Evolutionary conservation across 2,113 vertebrate genomes (phyloP).

Genomic region (Gymnorhina tibicen): DNA sequence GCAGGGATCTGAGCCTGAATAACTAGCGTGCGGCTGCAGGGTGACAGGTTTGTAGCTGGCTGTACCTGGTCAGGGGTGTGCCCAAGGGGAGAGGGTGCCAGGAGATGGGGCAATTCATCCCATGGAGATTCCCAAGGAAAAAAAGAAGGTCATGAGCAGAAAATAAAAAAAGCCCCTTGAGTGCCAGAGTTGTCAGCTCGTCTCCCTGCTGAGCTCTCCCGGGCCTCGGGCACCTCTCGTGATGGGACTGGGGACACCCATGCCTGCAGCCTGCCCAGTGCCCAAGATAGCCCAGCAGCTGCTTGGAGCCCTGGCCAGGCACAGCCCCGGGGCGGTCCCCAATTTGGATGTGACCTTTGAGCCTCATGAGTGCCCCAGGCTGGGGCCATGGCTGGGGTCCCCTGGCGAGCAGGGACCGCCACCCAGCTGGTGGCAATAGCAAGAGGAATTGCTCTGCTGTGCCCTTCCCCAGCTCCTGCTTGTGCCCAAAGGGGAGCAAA

Average conservation of each 20-base stretch:
- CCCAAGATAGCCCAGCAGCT: slow-evolving; percentile 36
- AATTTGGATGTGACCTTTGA: slow-evolving; percentile 22
- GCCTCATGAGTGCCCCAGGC: background rate
- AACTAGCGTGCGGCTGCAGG: background rate
- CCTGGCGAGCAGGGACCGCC: background rate
- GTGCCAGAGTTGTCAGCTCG: background rate
- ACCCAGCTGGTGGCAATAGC: background rate
- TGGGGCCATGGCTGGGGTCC: background rate
- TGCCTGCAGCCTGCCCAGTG: background rate
- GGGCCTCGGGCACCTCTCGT: background rate
- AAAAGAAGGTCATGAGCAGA: background rate
- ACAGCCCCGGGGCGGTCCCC: background rate
- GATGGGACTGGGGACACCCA: background rate
- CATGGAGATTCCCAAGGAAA: background rate
- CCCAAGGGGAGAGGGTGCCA: background rate
- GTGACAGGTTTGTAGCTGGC: background rate
- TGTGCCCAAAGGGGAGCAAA: background rate
- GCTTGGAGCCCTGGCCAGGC: background rate
- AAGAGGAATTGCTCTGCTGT: background rate
- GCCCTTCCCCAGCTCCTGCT: background rate
- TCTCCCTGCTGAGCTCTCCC: background rate
- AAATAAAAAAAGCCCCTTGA: background rate
- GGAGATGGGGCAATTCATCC: background rate
- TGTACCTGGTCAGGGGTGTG: background rate
- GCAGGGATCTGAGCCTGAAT: background rate